phyloP scores from a whole-genome alignment of 2,797 vertebrate genomes.

The Sebastolobus alascanus region DNA sequence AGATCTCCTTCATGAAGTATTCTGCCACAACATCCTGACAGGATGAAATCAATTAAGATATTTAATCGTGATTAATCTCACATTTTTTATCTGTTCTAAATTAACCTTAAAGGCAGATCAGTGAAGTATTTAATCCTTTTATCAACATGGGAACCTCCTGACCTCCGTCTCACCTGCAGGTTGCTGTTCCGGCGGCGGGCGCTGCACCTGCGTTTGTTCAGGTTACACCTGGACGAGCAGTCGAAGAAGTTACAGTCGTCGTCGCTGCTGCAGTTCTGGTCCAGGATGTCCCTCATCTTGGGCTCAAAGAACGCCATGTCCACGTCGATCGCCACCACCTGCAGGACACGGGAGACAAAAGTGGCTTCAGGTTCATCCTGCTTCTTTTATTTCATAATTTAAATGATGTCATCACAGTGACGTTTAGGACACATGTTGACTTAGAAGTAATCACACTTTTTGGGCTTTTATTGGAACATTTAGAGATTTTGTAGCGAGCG shows the following conservation, averaged over 20 bases:
- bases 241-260: slow-evolving; percentile 98
- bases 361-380: not conserved
- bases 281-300: slow-evolving; percentile 96
- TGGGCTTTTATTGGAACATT: no score
- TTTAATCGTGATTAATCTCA: no score
- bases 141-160: no score
- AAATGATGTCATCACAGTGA: not conserved
- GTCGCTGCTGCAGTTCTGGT: slow-evolving; percentile 95
- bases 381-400: not conserved
- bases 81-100: no score
- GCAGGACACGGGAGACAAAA: not conserved
- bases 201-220: slow-evolving; percentile 86
- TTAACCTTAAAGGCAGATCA: no score
- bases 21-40: no score
- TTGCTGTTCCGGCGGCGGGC: slow-evolving; percentile 91
- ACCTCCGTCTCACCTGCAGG: slow-evolving; percentile 88
- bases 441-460: no score
- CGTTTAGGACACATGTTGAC: not conserved
- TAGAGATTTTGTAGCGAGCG: no score
- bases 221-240: slow-evolving; percentile 93
- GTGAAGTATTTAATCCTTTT: no score
- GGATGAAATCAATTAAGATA: no score
- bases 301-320: slow-evolving; percentile 99
- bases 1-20: no score
- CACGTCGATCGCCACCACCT: slow-evolving; percentile 98